These are phyloP conservation scores for Sorex maritimensis DNA, from an alignment of 2,797 vertebrate genomes.

Conservation along the genomic window DNA sequence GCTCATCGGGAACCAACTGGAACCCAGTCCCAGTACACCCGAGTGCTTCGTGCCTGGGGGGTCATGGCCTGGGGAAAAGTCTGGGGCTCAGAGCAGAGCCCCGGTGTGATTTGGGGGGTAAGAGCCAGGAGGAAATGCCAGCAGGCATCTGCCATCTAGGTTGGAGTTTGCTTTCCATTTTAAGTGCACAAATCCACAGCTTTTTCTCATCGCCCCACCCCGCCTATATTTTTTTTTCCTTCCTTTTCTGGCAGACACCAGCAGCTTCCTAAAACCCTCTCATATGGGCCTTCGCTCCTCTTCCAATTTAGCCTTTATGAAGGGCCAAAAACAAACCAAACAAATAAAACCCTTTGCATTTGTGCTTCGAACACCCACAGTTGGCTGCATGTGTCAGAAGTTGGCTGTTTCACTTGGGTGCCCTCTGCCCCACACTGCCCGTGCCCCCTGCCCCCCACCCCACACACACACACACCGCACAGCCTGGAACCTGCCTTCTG, in stretches of 20 bases:
- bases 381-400: not conserved
- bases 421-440: not conserved
- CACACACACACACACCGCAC: too few relatives aligned
- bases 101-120: not conserved
- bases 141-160: constrained; percentile 25
- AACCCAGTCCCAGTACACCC: constrained; percentile 55
- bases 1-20: constrained; percentile 68
- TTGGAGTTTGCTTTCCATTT: constrained; percentile 66
- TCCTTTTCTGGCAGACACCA: not conserved
- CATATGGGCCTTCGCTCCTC: constrained; percentile 41
- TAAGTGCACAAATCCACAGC: constrained; percentile 73
- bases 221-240: not conserved
- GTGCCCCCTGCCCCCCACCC: not conserved
- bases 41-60: too few relatives aligned
- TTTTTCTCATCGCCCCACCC: not conserved
- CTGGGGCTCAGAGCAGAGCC: too few relatives aligned
- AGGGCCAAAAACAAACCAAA: not conserved
- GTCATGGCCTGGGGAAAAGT: too few relatives aligned
- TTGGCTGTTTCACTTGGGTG: constrained; percentile 27
- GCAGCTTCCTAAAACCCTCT: constrained; percentile 77
- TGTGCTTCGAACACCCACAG: constrained; percentile 70
- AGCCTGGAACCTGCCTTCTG: not conserved
- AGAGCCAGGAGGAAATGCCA: constrained; percentile 66
- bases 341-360: constrained; percentile 58
- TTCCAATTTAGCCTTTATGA: constrained; percentile 74